phyloP scores from a whole-genome alignment of 2,888 invertebrate genomes.

The Oscheius onirici region DNA sequence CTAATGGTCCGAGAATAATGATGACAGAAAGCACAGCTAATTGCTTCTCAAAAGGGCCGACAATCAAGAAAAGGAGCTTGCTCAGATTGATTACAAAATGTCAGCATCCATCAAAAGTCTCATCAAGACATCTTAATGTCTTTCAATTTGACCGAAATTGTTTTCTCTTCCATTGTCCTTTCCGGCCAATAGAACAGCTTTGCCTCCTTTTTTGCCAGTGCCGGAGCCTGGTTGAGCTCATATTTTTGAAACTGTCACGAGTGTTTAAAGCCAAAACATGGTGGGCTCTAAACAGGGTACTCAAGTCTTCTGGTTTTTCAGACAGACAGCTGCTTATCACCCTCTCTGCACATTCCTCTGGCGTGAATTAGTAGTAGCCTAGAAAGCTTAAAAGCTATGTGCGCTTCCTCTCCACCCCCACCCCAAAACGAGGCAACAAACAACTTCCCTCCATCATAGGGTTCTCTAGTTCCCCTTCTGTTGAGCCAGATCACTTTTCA shows the following conservation, averaged over 20 bases:
- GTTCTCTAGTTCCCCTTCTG: not conserved
- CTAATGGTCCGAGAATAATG: conserved; percentile 17
- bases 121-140: not conserved
- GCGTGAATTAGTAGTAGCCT: too few relatives aligned
- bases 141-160: conserved; percentile 5
- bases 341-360: not conserved
- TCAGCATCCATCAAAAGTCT: not conserved
- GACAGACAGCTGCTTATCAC: not conserved
- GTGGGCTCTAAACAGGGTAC: too few relatives aligned
- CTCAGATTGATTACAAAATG: conserved; percentile 10
- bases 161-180: not conserved
- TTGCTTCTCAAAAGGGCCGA: conserved; percentile 9
- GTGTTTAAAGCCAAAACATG: too few relatives aligned
- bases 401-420: too few relatives aligned
- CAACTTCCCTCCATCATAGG: conserved; percentile 7
- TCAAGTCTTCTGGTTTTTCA: too few relatives aligned
- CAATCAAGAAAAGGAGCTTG: not conserved
- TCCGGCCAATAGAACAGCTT: not conserved
- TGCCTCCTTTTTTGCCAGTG: not conserved
- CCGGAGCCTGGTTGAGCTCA: not conserved
- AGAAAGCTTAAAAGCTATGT: too few relatives aligned
- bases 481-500: too few relatives aligned
- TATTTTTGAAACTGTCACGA: too few relatives aligned
- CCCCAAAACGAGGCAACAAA: not conserved
- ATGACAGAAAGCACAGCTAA: conserved; percentile 22